phyloP scores from a whole-genome alignment of 2,113 vertebrate genomes.

The Rhinolophus ferrumequinum region DNA sequence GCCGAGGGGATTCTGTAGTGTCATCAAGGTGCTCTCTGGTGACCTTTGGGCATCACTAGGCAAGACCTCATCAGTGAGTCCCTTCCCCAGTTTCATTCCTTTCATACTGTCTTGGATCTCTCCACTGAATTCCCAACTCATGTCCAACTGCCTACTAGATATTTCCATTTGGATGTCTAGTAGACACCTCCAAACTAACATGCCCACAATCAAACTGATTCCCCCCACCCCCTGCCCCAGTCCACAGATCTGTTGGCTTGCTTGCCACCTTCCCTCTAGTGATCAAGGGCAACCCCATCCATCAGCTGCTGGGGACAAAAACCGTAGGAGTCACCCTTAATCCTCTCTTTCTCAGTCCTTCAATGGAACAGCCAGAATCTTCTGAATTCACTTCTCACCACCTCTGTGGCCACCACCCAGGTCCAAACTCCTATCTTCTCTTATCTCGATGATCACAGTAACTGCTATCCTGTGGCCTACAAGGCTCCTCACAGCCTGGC shows the following conservation, averaged over 20 bases:
- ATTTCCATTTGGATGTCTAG: not conserved
- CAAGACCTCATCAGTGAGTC: not conserved
- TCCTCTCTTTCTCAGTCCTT: not conserved
- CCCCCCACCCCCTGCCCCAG: not conserved
- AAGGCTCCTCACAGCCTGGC: not conserved
- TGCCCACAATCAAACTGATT: accelerated
- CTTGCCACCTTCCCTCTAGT: not conserved
- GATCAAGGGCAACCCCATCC: too few relatives aligned
- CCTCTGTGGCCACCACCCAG: not conserved
- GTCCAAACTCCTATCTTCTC: not conserved
- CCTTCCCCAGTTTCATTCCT: too few relatives aligned
- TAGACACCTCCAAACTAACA: not conserved
- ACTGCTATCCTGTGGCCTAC: not conserved
- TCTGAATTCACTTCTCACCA: not conserved
- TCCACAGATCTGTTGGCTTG: not conserved
- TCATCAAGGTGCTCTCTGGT: not conserved
- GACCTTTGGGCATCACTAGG: not conserved
- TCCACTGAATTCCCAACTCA: not conserved
- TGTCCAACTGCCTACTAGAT: not conserved
- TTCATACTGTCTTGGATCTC: not conserved
- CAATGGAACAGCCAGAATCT: not conserved
- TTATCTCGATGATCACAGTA: not conserved
- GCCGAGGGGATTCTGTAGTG: not conserved
- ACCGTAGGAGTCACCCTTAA: not conserved
- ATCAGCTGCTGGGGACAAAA: not conserved